Conservation (phyloP, 2,113 vertebrate genomes). For the Lota lota region DNA sequence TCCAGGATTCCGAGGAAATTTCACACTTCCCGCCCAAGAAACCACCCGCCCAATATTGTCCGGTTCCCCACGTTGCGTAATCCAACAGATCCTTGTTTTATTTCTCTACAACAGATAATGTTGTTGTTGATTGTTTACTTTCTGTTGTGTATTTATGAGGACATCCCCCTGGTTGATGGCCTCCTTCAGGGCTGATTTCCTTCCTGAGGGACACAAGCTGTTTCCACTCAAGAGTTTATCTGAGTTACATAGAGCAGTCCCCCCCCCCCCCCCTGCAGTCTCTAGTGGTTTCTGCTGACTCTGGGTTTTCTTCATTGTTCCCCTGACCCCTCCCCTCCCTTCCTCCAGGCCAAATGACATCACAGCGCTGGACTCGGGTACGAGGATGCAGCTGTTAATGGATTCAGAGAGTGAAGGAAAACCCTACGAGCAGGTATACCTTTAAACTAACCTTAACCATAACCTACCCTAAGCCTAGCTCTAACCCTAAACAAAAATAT, state of each 20-base stretch:
- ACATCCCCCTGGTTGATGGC: background rate
- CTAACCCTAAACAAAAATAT: no score
- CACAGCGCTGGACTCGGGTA: background rate
- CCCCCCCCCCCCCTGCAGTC: slow-evolving; percentile 11
- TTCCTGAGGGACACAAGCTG: slow-evolving; percentile 23
- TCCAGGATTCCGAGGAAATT: slow-evolving; percentile 20
- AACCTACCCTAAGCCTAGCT: no score
- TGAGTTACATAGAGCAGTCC: background rate
- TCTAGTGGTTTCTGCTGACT: slow-evolving; percentile 52
- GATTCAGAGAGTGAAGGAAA: no score
- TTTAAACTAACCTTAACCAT: no score
- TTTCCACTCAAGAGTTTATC: slow-evolving; percentile 21
- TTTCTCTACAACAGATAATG: no score
- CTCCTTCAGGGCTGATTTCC: slow-evolving; percentile 19
- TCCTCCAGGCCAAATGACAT: background rate
- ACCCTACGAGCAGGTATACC: background rate
- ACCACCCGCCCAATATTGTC: background rate
- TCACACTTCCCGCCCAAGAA: slow-evolving; percentile 17
- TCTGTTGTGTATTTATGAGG: background rate
- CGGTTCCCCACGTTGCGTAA: background rate
- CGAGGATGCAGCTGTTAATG: no score
- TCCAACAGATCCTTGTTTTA: background rate
- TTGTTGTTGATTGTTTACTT: background rate
- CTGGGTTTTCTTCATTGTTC: slow-evolving; percentile 47
- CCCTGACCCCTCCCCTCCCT: slow-evolving; percentile 11